These are phyloP conservation scores for Ochlodes sylvanus DNA, from an alignment of 2,888 invertebrate genomes.

Conservation along the genomic window DNA sequence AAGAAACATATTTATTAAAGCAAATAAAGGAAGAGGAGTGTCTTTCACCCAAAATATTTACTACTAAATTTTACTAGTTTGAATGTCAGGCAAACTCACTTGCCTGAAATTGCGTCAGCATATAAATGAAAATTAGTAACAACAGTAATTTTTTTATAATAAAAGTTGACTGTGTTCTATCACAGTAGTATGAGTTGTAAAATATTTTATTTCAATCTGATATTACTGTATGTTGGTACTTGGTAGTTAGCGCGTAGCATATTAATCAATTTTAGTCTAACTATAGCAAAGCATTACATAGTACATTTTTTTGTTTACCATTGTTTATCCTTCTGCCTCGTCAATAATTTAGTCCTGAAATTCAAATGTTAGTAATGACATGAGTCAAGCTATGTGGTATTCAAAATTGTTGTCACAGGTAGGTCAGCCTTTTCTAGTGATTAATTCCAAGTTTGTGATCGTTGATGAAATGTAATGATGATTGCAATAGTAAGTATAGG, in stretches of 20 bases:
- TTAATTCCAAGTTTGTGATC: slow-evolving; percentile 21
- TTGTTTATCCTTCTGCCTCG: slow-evolving; percentile 93
- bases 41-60: not conserved
- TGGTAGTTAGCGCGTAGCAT: slow-evolving; percentile 46
- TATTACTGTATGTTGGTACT: not conserved
- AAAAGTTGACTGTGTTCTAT: too few relatives aligned
- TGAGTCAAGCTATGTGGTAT: slow-evolving; percentile 60
- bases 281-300: slow-evolving; percentile 68
- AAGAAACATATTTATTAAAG: slow-evolving; percentile 10
- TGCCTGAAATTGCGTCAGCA: too few relatives aligned
- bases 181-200: too few relatives aligned
- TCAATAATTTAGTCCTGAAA: slow-evolving; percentile 95
- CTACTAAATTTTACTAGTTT: too few relatives aligned
- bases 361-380: slow-evolving; percentile 83
- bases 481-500: slow-evolving; percentile 4
- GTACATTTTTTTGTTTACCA: slow-evolving; percentile 86
- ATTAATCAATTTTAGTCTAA: slow-evolving; percentile 60
- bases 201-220: too few relatives aligned
- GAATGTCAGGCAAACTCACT: too few relatives aligned
- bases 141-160: too few relatives aligned
- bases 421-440: slow-evolving; percentile 33
- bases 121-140: too few relatives aligned
- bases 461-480: slow-evolving; percentile 16
- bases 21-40: slow-evolving; percentile 14
- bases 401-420: slow-evolving; percentile 41